Evolutionary conservation across 2,797 vertebrate genomes (phyloP).

Genomic region (Anniella stebbinsi): DNA sequence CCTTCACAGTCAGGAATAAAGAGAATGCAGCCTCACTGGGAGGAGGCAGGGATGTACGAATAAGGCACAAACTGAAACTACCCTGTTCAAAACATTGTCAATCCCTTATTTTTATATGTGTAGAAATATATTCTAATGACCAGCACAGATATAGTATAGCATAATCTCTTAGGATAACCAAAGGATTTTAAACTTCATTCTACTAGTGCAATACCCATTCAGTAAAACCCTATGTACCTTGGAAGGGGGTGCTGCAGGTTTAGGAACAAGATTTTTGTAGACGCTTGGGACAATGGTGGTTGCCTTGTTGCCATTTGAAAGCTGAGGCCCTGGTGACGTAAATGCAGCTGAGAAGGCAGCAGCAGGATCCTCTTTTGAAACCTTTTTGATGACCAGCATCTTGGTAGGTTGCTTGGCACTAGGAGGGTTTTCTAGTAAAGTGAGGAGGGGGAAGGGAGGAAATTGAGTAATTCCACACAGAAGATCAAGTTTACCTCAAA

Average conservation of each 20-base stretch:
- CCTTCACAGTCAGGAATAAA: neutral
- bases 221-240: slow-evolving; percentile 84
- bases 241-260: slow-evolving; percentile 93
- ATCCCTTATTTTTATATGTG: neutral
- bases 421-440: slow-evolving; percentile 93
- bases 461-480: slow-evolving; percentile 24
- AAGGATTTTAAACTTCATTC: neutral
- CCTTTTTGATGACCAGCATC: slow-evolving; percentile 99
- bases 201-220: neutral
- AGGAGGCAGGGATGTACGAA: too few species aligned
- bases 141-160: neutral
- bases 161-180: too few species aligned
- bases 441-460: neutral
- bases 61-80: neutral
- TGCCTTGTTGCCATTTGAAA: slow-evolving; percentile 94
- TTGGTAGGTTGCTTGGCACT: slow-evolving; percentile 98
- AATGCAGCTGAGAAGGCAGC: slow-evolving; percentile 96
- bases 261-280: slow-evolving; percentile 99
- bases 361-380: slow-evolving; percentile 97
- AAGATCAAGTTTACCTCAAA: neutral
- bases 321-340: slow-evolving; percentile 89
- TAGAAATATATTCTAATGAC: neutral
- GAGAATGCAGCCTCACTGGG: neutral
- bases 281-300: slow-evolving; percentile 92
- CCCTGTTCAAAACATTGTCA: neutral